These are phyloP conservation scores for Norana najaformis DNA, from an alignment of 2,888 invertebrate species.

Conservation along the genomic window DNA sequence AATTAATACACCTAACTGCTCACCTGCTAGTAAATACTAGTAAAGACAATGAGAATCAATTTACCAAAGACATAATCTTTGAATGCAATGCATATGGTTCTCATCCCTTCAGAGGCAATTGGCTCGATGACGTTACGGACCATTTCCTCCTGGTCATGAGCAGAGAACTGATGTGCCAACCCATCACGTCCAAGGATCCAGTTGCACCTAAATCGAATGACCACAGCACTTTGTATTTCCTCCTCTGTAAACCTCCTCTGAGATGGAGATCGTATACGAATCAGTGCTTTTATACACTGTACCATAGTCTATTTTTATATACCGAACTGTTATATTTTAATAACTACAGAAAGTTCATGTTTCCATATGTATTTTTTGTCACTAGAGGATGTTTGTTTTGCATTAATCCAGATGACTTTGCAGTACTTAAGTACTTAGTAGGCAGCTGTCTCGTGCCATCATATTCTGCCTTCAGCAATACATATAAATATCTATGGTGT, in stretches of 20 bases:
- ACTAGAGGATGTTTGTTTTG: background rate
- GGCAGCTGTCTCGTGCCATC: background rate
- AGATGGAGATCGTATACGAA: background rate
- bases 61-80: constrained; percentile 82
- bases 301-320: background rate
- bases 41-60: constrained; percentile 21
- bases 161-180: constrained; percentile 84
- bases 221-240: background rate
- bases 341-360: background rate
- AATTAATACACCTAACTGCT: too few relatives aligned
- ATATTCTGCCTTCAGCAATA: background rate
- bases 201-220: constrained; percentile 51
- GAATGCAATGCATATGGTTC: constrained; percentile 93
- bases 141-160: constrained; percentile 88
- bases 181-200: constrained; percentile 68
- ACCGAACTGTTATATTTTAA: background rate
- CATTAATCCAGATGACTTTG: background rate
- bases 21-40: background rate
- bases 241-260: background rate
- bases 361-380: background rate
- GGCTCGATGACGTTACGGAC: constrained; percentile 94
- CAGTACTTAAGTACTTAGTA: background rate
- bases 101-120: constrained; percentile 94
- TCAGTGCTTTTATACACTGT: too few relatives aligned
- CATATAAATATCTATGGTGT: background rate